Evolutionary conservation across 2,113 vertebrate genomes (phyloP), one percentile per base, ranked within the genome.

Genomic region (Lophius piscatorius): DNA sequence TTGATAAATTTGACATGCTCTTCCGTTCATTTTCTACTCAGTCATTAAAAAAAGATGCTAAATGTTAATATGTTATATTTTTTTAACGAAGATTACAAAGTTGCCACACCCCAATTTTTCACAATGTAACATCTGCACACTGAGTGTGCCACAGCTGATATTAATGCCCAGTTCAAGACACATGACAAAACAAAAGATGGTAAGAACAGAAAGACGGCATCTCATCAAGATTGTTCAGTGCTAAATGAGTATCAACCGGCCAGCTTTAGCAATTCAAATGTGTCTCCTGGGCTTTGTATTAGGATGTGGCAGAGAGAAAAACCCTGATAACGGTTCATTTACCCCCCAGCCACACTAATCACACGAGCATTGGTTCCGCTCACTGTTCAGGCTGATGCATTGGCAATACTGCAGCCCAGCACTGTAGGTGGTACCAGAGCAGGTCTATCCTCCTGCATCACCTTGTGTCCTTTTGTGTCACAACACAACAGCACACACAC

Each of bases 291-390:
- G 80, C 71, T 71, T 70, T 80, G 74, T 80, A 83, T 83, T 78
- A 84, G 63, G 75, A 87, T 74, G 74, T 39, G 12, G 65, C 71
- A 65, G 64, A 71, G 63, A 87, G 76, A 84, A 81, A 85, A 90
- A 68, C 51, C 80, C 73, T 78, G 80, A 89, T 89, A 90, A 91
- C 87, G 82, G 80, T 87, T 87, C 84, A 90, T 89, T 87, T 88
- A 88, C 90, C 87, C 86, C 90, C 83, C 59, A 87, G 84, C 69
- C 73, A 84, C 81, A 85, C 80, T 81, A 88, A 90, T 89, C 88
- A 89, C 83, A 79, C 74, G 59, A 65, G 55, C 72, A 80, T 81
- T 77, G 83, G 82, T 83, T 87, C 76, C 84, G 66, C 82, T 83
- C 78, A 44, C 85, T 73, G 72, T 82, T 85, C 65, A 56, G 77